Evolutionary conservation across 2,888 invertebrate genomes (phyloP).

Genomic region (Perizoma flavofasciatum): DNA sequence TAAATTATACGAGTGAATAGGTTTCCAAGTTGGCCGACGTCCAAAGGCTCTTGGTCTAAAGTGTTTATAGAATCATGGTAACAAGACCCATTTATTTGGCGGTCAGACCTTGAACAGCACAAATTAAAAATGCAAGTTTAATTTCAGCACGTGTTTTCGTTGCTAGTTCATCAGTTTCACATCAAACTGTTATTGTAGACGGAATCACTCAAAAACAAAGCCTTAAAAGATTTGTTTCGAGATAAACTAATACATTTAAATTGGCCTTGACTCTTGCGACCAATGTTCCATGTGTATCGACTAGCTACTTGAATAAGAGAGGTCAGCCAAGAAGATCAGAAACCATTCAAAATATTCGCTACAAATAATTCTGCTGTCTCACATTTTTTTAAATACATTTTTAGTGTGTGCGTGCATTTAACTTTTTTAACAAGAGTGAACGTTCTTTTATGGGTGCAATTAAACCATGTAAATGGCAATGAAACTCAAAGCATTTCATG

Average conservation of each 20-base stretch:
- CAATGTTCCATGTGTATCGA: slow-evolving; percentile 31
- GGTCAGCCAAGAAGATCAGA: slow-evolving; percentile 24
- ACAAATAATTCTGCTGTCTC: slow-evolving; percentile 2
- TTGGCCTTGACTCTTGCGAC: slow-evolving; percentile 35
- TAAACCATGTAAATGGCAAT: slow-evolving; percentile 49
- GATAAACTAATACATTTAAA: slow-evolving; percentile 28
- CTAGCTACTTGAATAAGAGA: slow-evolving; percentile 33
- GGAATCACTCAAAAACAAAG: slow-evolving; percentile 12
- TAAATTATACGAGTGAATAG: slow-evolving; percentile 42
- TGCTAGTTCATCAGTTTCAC: slow-evolving; percentile 13
- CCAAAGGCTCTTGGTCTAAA: slow-evolving; percentile 62
- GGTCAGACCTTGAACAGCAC: slow-evolving; percentile 55
- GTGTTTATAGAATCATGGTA: slow-evolving; percentile 48
- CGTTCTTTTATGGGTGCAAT: slow-evolving; percentile 45
- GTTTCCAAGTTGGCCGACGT: slow-evolving; percentile 53
- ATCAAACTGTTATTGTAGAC: slow-evolving; percentile 14
- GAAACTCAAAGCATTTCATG: slow-evolving; percentile 49
- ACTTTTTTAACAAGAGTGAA: slow-evolving; percentile 32
- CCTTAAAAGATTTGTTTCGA: slow-evolving; percentile 18
- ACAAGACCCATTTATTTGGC: slow-evolving; percentile 42
- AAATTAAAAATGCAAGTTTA: slow-evolving; percentile 43
- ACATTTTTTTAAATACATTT: slow-evolving; percentile 34
- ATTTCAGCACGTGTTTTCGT: slow-evolving; percentile 29
- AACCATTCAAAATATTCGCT: slow-evolving; percentile 23
- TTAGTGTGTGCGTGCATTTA: slow-evolving; percentile 44